Evolutionary conservation across 2,797 vertebrate species (phyloP).

Genomic region (Periophthalmus magnuspinnatus): DNA sequence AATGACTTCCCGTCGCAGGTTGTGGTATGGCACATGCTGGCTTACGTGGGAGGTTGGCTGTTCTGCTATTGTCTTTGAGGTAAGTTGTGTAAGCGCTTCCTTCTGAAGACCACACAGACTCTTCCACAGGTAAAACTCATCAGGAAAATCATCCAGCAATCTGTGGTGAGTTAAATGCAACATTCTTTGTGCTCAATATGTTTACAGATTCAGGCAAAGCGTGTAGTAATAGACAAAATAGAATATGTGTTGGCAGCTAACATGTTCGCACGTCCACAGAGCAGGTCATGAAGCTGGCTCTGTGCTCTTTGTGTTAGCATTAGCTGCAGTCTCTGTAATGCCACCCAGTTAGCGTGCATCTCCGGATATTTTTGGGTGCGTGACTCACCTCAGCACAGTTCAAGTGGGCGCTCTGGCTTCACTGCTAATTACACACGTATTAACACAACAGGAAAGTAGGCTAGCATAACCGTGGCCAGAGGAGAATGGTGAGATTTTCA

Average conservation of each 20-base stretch:
- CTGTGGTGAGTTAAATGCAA: background rate
- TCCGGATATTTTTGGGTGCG: conserved; percentile 51
- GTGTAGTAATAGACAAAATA: too few species aligned
- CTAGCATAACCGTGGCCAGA: background rate
- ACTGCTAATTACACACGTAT: conserved; percentile 46
- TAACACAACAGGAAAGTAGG: conserved; percentile 16
- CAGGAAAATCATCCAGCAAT: background rate
- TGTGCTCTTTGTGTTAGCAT: conserved; percentile 30
- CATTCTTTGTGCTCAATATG: background rate
- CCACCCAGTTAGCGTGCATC: conserved; percentile 44
- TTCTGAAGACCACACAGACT: conserved; percentile 53
- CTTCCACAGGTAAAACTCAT: background rate
- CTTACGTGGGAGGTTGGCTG: conserved; percentile 56
- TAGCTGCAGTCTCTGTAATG: conserved; percentile 31
- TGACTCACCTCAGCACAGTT: conserved; percentile 53
- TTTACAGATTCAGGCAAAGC: conserved; percentile 12
- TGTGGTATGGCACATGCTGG: conserved; percentile 30
- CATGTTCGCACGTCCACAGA: conserved; percentile 59
- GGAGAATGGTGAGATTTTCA: background rate
- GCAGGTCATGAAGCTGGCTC: conserved; percentile 41
- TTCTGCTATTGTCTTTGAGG: conserved; percentile 28
- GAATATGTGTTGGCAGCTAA: conserved; percentile 14
- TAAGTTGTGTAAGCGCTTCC: conserved; percentile 16
- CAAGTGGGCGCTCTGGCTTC: conserved; percentile 23
- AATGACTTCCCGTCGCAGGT: conserved; percentile 21